Conservation (phyloP, 2,797 vertebrate genomes). For the Aldrovandia affinis region DNA sequence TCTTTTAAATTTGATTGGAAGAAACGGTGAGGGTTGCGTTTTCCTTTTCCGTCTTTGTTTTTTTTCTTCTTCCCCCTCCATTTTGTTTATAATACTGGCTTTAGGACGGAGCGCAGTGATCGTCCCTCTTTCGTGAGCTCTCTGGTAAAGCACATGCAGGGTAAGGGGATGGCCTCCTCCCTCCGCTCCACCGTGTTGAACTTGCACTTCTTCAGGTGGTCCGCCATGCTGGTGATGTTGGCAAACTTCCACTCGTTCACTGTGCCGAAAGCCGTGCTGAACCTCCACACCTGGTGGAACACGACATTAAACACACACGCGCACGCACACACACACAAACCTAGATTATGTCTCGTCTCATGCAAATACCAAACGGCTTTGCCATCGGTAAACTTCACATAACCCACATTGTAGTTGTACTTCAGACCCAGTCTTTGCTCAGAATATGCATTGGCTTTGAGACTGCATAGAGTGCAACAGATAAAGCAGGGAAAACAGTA, state of each 20-base stretch:
- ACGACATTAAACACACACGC: background rate
- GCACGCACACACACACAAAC: conserved; percentile 1
- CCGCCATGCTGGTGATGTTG: conserved; percentile 92
- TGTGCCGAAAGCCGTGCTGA: conserved; percentile 94
- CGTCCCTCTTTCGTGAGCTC: conserved; percentile 87
- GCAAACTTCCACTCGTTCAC: conserved; percentile 92
- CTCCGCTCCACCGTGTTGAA: conserved; percentile 87
- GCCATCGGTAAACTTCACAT: background rate
- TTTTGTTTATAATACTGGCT: conserved; percentile 84
- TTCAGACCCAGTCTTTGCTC: background rate
- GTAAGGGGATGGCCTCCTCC: conserved; percentile 90
- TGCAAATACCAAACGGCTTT: background rate
- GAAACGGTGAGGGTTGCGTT: conserved; percentile 44
- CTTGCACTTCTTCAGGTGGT: conserved; percentile 92
- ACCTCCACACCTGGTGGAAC: conserved; percentile 87
- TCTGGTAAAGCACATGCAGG: conserved; percentile 91
- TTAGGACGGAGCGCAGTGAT: conserved; percentile 87
- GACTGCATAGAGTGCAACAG: background rate
- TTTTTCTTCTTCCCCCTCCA: too few relatives aligned
- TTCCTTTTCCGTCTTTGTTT: conserved; percentile 15
- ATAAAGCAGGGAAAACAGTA: background rate
- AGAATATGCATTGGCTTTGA: background rate
- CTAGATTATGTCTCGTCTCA: background rate
- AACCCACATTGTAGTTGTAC: background rate
- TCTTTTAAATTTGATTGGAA: conserved; percentile 53